These are phyloP conservation scores for Zeugodacus cucurbitae DNA, from an alignment of 1,140 invertebrate genomes.

Conservation along the genomic window DNA sequence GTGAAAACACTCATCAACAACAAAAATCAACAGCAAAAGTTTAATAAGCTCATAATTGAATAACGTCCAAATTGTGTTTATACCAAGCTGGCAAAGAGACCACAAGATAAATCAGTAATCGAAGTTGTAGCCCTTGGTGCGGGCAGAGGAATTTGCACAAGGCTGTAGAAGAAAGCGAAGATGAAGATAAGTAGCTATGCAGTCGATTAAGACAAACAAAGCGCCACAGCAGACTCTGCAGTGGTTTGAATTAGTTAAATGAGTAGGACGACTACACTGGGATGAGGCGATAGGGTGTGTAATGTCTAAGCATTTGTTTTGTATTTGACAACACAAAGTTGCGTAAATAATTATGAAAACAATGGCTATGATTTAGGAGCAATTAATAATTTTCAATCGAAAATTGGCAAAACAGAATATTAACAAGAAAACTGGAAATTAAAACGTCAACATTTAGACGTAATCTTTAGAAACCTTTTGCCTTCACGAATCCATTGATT, in stretches of 20 bases:
- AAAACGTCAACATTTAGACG: too few relatives aligned
- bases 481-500: too few relatives aligned
- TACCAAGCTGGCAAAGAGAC: background rate
- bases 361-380: background rate
- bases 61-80: background rate
- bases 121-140: background rate
- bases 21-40: too few relatives aligned
- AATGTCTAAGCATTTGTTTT: too few relatives aligned
- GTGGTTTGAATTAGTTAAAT: too few relatives aligned
- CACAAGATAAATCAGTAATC: background rate
- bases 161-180: background rate
- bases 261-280: too few relatives aligned
- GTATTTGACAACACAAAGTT: too few relatives aligned
- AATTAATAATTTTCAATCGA: background rate
- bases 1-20: background rate
- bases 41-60: constrained; percentile 17
- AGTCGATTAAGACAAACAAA: background rate
- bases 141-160: background rate
- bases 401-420: too few relatives aligned
- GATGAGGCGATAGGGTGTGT: too few relatives aligned
- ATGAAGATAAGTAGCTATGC: background rate
- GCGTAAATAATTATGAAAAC: background rate
- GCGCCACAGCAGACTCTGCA: background rate
- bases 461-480: too few relatives aligned
- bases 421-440: background rate